Evolutionary conservation across 1,140 invertebrate species (phyloP), one percentile per base, ranked within the genome.

Genomic region (Pectinophora gossypiella): DNA sequence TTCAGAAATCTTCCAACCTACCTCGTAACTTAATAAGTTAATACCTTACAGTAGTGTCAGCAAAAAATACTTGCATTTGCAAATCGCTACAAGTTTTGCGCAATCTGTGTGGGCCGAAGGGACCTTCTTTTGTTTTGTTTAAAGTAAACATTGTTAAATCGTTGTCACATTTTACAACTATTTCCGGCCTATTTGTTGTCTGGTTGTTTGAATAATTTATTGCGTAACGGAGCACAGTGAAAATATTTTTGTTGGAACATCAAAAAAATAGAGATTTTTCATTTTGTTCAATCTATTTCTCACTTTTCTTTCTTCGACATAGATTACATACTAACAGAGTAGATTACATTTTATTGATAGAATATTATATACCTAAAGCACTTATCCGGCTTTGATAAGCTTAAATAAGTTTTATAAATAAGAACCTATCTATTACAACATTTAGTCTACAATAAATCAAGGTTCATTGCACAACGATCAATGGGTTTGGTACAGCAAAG

Each of bases 41-140:
- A n/a, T 2, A 32, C 27, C 27, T 32, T 32, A 9, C 27, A 32
- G n/a, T 9, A 32, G 27, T 23, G n/a, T 9, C 9, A 32, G 12
- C 43, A 45, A 45, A 44, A 44, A 45, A 10, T n/a, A 13, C 13
- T 22, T 45, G 2, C n/a, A n/a, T n/a, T n/a, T 32, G n/a, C 22
- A 23, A 23, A 23, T n/a, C 22, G 22, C 22, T 23, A 10, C n/a
- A n/a, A 40, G 19, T 16, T 35, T 56, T 56, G 49, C 49, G 40
- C 55, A 57, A 57, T 57, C 36, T 57, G 55, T 57, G 55, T 57
- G 55, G 54, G 47, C 55, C 35, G 23, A 13, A n/a, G n/a, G n/a
- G n/a, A n/a, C n/a, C n/a, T 10, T 23, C 36, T 42, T 44, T 56
- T 56, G 18, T 48, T 35, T 32, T 32, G 20, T 19, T 32, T 19